Evolutionary conservation across 2,113 vertebrate species (phyloP), one percentile per base, ranked within the genome.

Genomic region (Murina feae): DNA sequence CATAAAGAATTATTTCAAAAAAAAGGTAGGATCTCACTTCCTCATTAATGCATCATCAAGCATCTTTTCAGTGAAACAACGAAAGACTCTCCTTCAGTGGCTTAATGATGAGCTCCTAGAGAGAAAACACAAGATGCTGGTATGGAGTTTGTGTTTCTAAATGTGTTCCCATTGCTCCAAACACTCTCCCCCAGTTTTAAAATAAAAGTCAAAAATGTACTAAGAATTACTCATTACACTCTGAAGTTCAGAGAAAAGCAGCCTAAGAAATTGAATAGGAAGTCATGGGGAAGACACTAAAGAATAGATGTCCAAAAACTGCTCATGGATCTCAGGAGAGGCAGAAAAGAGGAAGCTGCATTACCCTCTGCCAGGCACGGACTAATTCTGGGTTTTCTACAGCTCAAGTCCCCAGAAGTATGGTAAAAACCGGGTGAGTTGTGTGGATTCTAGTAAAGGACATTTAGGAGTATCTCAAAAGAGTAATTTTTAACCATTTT

Each of bases 1-100:
- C 32, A 51, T 89, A 89, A 92, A 60, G 66, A 94, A 47, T 25
- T 89, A 66, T 91, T 86, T 82, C 58, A 84, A 55, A 47, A 76
- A 76, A 88, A 90, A 4, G 78, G 78, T 16, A 53, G 1, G 4
- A 85, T 95, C 60, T 55, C 5, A 17, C 2, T 84, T 68, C 0
- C 42, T 17, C 80, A 69, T 81, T 95, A 93, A 86, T 78, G 75
- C 39, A 60, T 86, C 80, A 83, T 88, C 66, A 90, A 28, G 23
- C 23, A 75, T 79, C 25, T 51, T 82, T 93, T 96, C 49, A 82
- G 94, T 55, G 4, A 14, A 90, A 92, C 51, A 39, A 68, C 2
- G 39, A 89, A 44, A 10, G 44, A 66, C 14, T 92, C 95, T 35
- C 23, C 60, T 65, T 88, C 58, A 66, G 23, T 8, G 51, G 91